Evolutionary conservation across 2,113 vertebrate species (phyloP).

Genomic region (Cyanistes caeruleus): DNA sequence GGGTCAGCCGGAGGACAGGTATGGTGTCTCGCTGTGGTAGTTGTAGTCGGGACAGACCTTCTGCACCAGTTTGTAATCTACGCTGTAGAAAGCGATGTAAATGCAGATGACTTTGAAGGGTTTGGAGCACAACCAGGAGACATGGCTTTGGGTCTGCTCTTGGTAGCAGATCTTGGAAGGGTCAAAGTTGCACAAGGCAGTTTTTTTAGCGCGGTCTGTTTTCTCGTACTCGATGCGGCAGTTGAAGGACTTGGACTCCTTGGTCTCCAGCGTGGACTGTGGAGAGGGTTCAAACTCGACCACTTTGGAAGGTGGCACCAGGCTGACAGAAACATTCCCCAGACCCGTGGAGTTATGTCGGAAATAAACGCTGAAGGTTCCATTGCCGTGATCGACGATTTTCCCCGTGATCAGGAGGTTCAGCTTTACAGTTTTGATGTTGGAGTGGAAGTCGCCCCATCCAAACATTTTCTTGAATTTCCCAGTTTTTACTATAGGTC

Average conservation of each 20-base stretch:
- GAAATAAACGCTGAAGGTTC: slow-evolving; percentile 98
- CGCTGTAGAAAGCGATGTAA: slow-evolving; percentile 99
- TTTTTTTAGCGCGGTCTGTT: slow-evolving; percentile 98
- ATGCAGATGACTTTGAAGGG: slow-evolving; percentile 99
- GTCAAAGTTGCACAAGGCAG: slow-evolving; percentile 90
- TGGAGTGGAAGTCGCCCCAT: slow-evolving; percentile 99
- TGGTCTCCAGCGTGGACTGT: slow-evolving; percentile 93
- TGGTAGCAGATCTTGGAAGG: slow-evolving; percentile 95
- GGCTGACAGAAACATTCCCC: slow-evolving; percentile 96
- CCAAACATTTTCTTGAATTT: slow-evolving; percentile 99
- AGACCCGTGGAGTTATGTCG: slow-evolving; percentile 97
- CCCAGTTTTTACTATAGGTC: slow-evolving; percentile 98
- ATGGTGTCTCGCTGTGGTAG: slow-evolving; percentile 97
- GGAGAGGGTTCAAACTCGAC: slow-evolving; percentile 94
- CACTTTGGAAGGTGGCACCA: slow-evolving; percentile 97
- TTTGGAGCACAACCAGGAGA: slow-evolving; percentile 98
- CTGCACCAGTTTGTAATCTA: slow-evolving; percentile 99
- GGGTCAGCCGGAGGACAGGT: slow-evolving; percentile 92
- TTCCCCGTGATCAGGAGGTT: slow-evolving; percentile 99
- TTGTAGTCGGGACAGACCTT: slow-evolving; percentile 99
- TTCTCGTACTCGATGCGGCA: slow-evolving; percentile 99
- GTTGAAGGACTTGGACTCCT: slow-evolving; percentile 98
- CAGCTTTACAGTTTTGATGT: slow-evolving; percentile 98
- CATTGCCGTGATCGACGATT: slow-evolving; percentile 98
- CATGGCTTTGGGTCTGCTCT: slow-evolving; percentile 98